A percentile compares a stretch with the other conserved stretches of the same genome.
Conservation (phyloP, 1,140 invertebrate genomes). For the Kradibia gibbosae region DNA sequence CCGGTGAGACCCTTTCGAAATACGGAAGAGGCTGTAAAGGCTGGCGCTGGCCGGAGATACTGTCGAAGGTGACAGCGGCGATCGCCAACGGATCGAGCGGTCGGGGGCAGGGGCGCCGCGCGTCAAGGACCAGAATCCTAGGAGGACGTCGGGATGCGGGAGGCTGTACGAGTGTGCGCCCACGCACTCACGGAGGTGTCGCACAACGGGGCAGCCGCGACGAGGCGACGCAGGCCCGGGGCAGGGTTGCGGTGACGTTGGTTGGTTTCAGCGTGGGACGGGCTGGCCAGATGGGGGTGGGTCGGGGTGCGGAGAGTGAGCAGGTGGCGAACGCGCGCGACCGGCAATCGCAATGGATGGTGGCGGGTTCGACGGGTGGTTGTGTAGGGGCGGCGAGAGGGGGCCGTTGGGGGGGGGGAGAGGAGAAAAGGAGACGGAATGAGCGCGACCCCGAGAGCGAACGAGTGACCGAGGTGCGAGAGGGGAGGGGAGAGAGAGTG, state of each 20-base stretch:
- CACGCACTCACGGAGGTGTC: neutral
- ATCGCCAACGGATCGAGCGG: neutral
- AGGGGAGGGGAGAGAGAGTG: neutral
- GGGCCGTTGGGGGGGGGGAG: neutral
- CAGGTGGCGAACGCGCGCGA: neutral
- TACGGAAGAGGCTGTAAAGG: neutral
- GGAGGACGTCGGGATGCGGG: neutral
- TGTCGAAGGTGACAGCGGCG: neutral
- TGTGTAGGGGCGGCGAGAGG: neutral
- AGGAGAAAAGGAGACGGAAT: neutral
- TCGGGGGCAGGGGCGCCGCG: neutral
- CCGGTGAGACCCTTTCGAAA: neutral
- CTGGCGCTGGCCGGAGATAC: neutral
- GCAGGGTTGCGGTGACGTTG: no score
- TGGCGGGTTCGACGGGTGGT: neutral
- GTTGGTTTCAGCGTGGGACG: no score
- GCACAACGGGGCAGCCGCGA: neutral
- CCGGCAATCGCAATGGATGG: neutral
- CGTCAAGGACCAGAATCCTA: neutral
- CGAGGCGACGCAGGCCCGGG: neutral
- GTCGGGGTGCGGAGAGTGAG: no score
- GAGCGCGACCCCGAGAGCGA: constrained; percentile 13
- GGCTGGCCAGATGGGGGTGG: no score
- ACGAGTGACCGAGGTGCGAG: constrained; percentile 12
- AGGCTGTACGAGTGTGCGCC: neutral